Evolutionary conservation across 2,113 vertebrate species (phyloP), one percentile per base, ranked within the genome.

Genomic region (Lophius piscatorius): DNA sequence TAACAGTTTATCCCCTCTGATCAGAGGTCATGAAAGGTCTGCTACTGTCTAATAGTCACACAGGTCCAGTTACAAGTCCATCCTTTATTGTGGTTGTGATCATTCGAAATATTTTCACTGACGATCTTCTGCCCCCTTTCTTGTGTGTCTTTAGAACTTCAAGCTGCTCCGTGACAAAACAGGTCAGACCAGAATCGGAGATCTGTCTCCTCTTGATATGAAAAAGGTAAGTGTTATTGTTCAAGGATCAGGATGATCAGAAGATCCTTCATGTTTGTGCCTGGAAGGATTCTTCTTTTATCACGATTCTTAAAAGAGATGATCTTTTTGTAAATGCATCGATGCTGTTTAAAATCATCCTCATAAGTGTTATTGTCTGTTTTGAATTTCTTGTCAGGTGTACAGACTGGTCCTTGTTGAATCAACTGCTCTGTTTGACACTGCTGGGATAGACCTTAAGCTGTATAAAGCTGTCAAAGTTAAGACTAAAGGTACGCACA

Each of bases 161-260:
- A 93, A 92, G 81, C 72, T 97, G 59, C 91, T 88, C 2, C 92
- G 91, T 79, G 95, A 98, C 84, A 98, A 97, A 92, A 99, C 96
- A 0, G 97, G 97, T 45, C 94, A 87, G 66, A 99, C 97, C 14
- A 94, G 81, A 84, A 91, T 96, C 54, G 96, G 96, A 36, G 93
- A 97, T 80, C 90, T 99, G 20, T 96, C 97, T 2, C 79, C 91
- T 41, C 91, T 93, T 82, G 97, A 99, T 72, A 98, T 99, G 95
- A 98, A 95, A 91, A 98, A 95, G 61, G 88, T 88, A 56, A 39
- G 5, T 24, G 9, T 4, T 24, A 4, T 40, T 21, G 0, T 9
- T 1, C 21, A 5, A 17, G 3, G 1, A 6, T 24, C 5, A 13
- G 8, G 1, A 6, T 24, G 9, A 48, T 47, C 8, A n/a, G n/a